Percentiles rank a stretch among this genome's conserved stretches.
Evolutionary conservation across 92 coral and sea anemone species (phyloP).

Genomic region (Epizoanthus ramosus): DNA sequence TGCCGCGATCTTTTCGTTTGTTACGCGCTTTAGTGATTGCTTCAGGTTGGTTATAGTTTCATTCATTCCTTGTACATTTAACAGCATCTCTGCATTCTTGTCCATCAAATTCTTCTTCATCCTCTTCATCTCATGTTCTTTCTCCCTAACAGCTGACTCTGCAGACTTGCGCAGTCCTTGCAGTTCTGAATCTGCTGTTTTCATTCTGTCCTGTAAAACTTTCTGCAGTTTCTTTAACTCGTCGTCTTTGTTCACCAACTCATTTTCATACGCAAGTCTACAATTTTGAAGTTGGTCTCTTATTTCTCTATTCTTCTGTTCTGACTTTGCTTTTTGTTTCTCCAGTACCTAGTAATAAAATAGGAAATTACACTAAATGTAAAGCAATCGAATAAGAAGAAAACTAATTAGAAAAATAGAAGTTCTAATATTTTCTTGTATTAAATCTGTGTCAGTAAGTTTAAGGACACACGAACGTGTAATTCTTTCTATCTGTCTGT

Average conservation of each 20-base stretch:
- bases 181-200: background rate
- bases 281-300: background rate
- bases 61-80: background rate
- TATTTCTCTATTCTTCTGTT: background rate
- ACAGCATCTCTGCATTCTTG: background rate
- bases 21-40: background rate
- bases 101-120: background rate
- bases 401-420: too few species aligned
- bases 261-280: background rate
- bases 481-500: too few species aligned
- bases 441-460: too few species aligned
- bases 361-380: background rate
- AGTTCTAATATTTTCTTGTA: too few species aligned
- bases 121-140: background rate
- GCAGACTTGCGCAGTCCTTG: background rate
- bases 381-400: too few species aligned
- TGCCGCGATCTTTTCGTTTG: constrained; percentile 6
- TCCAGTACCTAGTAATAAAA: background rate
- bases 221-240: constrained; percentile 20
- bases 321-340: background rate
- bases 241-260: background rate
- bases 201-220: background rate
- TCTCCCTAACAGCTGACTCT: background rate
- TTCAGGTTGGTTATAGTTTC: background rate
- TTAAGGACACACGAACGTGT: too few species aligned